These are phyloP conservation scores for Abrostola triplasia DNA, from an alignment of 2,888 invertebrate species.

Conservation along the genomic window DNA sequence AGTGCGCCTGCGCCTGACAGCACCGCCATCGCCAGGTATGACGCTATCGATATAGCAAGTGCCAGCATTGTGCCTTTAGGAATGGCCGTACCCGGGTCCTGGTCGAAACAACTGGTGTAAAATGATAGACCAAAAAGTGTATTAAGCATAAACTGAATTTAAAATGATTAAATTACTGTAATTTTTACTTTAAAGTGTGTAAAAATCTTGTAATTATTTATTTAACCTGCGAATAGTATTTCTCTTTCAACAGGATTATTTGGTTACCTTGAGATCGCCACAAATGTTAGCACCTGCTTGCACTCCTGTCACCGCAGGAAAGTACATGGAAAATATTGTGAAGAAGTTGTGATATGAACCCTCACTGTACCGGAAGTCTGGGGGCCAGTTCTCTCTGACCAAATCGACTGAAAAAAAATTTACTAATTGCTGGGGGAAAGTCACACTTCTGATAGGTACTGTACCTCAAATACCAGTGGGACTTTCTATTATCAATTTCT, in stretches of 20 bases:
- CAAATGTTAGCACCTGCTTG: slow-evolving; percentile 98
- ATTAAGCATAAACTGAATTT: too few species aligned
- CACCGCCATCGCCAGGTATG: slow-evolving; percentile 93
- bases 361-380: slow-evolving; percentile 91
- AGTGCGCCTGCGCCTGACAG: slow-evolving; percentile 92
- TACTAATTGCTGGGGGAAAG: too few species aligned
- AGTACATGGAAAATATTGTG: slow-evolving; percentile 97
- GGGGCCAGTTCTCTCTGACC: slow-evolving; percentile 89
- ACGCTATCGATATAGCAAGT: slow-evolving; percentile 93
- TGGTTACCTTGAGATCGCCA: slow-evolving; percentile 93
- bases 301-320: slow-evolving; percentile 98
- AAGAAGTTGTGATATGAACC: slow-evolving; percentile 92
- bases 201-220: too few species aligned
- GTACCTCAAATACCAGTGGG: too few species aligned
- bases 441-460: too few species aligned
- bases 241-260: too few species aligned
- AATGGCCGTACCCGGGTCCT: slow-evolving; percentile 95
- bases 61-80: slow-evolving; percentile 97
- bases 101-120: slow-evolving; percentile 7
- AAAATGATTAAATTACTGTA: too few species aligned
- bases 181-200: too few species aligned
- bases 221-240: too few species aligned
- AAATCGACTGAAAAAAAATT: slow-evolving; percentile 85
- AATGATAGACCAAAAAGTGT: too few species aligned
- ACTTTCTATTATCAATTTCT: too few species aligned